Evolutionary conservation across 2,113 vertebrate genomes (phyloP).

Genomic region (Atlantisia rogersi): DNA sequence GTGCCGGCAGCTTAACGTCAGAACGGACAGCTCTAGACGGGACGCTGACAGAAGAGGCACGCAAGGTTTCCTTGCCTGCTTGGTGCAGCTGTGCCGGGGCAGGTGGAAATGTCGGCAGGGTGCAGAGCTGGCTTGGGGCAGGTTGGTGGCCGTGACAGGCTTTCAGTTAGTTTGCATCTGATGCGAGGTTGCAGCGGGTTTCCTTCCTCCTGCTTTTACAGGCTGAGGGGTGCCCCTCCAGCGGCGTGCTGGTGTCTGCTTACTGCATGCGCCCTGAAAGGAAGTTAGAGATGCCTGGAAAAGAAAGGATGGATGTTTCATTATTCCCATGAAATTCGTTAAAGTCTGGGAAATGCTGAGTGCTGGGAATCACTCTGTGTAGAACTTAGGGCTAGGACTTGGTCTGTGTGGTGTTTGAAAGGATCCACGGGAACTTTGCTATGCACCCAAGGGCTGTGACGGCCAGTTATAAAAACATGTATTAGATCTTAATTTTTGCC

Average conservation of each 20-base stretch:
- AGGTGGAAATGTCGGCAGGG: neutral
- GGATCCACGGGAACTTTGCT: neutral
- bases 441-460: neutral
- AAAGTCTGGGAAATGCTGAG: neutral
- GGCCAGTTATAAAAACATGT: neutral
- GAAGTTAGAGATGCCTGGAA: too few species aligned
- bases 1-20: accelerated
- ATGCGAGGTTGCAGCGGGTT: neutral
- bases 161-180: neutral
- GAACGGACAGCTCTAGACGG: neutral
- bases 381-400: neutral
- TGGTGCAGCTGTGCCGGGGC: neutral
- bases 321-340: neutral
- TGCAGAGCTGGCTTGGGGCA: neutral
- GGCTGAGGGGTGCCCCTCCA: accelerated
- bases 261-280: neutral
- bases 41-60: accelerated
- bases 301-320: neutral
- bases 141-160: neutral
- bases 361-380: neutral
- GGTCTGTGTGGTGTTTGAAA: neutral
- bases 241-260: too few species aligned
- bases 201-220: neutral
- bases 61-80: accelerated
- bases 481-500: neutral